Conservation (phyloP, 2,797 vertebrate species). For the Cyprinodon diabolis region DNA sequence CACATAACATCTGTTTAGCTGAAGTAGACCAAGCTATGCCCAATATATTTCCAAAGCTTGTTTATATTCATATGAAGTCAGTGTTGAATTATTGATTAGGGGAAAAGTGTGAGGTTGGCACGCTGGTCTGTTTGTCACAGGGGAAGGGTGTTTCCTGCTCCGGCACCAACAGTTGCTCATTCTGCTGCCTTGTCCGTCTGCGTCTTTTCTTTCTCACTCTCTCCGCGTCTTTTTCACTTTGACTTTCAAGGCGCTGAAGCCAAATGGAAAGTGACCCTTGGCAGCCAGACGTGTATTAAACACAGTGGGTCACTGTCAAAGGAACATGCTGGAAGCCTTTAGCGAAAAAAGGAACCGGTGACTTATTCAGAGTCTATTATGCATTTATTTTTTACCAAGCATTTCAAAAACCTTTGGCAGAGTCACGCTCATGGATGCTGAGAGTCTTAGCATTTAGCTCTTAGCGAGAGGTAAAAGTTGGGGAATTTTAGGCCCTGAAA, state of each 20-base stretch:
- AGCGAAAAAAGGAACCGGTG: slow-evolving; percentile 35
- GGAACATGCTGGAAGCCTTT: slow-evolving; percentile 58
- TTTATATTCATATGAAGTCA: slow-evolving; percentile 71
- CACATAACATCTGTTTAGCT: slow-evolving; percentile 47
- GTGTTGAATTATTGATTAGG: slow-evolving; percentile 77
- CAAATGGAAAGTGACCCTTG: slow-evolving; percentile 76
- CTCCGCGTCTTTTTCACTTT: slow-evolving; percentile 42
- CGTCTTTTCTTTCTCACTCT: slow-evolving; percentile 38
- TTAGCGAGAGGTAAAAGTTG: slow-evolving; percentile 19
- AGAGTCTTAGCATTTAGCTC: slow-evolving; percentile 3
- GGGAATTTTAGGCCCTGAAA: slow-evolving; percentile 30
- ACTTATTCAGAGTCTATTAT: slow-evolving; percentile 42
- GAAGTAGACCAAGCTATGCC: slow-evolving; percentile 27
- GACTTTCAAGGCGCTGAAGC: slow-evolving; percentile 38
- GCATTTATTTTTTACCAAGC: slow-evolving; percentile 38
- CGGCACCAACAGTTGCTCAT: slow-evolving; percentile 55
- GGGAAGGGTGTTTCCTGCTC: slow-evolving; percentile 63
- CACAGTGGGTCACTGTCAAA: slow-evolving; percentile 73
- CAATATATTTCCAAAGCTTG: slow-evolving; percentile 45
- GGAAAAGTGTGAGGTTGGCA: slow-evolving; percentile 63
- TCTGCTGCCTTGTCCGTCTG: slow-evolving; percentile 27
- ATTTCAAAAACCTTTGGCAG: slow-evolving; percentile 47
- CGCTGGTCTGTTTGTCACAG: slow-evolving; percentile 49
- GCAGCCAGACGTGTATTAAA: slow-evolving; percentile 54
- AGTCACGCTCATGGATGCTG: slow-evolving; percentile 34